Conservation (phyloP, 2,888 invertebrate species). For the Pomacea canaliculata region DNA sequence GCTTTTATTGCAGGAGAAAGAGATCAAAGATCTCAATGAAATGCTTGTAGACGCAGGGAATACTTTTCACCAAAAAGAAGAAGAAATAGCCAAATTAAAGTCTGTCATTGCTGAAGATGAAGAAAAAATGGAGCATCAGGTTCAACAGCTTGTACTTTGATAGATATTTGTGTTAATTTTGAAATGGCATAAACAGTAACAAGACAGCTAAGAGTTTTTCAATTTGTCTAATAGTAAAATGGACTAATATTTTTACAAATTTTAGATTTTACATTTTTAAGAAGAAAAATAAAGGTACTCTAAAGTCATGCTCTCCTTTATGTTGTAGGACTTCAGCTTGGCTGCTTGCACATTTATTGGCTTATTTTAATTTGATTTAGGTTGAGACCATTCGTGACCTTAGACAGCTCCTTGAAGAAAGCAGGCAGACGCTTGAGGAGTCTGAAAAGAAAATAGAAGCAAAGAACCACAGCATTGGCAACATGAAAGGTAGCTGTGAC, state of each 20-base stretch:
- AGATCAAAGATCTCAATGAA: slow-evolving; percentile 53
- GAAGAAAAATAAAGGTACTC: too few relatives aligned
- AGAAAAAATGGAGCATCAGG: slow-evolving; percentile 32
- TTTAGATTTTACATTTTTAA: too few relatives aligned
- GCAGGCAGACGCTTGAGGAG: slow-evolving; percentile 29
- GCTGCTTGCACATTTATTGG: background rate
- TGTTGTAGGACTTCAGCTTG: background rate
- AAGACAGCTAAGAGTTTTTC: too few relatives aligned
- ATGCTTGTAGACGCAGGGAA: slow-evolving; percentile 63
- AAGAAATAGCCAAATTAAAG: slow-evolving; percentile 48
- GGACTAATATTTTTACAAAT: too few relatives aligned
- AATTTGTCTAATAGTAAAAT: too few relatives aligned
- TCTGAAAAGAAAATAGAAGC: slow-evolving; percentile 19
- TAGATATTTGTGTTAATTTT: too few relatives aligned
- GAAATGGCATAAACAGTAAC: too few relatives aligned
- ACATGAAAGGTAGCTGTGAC: slow-evolving; percentile 22
- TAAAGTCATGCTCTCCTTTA: background rate
- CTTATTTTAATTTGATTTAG: slow-evolving; percentile 33
- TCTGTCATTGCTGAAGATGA: slow-evolving; percentile 43
- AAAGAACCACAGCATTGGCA: slow-evolving; percentile 12
- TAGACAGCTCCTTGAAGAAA: slow-evolving; percentile 62
- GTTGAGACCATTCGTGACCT: slow-evolving; percentile 71
- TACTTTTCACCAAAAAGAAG: slow-evolving; percentile 55
- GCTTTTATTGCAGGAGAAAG: slow-evolving; percentile 41
- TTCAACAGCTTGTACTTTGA: background rate